phyloP scores from a whole-genome alignment of 1,140 invertebrate species.

The Drosophila repleta region DNA sequence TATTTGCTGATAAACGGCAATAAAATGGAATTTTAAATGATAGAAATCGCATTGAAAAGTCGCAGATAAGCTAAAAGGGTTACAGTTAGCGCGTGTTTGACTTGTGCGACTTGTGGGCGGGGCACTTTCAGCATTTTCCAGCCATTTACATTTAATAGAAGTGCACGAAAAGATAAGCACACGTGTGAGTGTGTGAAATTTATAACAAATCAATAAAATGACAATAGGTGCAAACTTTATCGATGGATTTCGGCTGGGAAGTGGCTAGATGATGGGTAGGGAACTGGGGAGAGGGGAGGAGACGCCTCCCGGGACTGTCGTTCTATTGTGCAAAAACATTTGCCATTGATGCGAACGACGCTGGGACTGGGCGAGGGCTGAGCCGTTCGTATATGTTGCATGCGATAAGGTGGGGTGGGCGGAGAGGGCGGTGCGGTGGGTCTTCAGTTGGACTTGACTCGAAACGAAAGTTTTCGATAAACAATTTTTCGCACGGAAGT shows the following conservation, averaged over 20 bases:
- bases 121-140: conserved; percentile 60
- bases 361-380: not conserved
- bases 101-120: conserved; percentile 47
- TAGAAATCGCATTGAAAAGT: conserved; percentile 73
- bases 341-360: conserved; percentile 43
- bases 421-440: no score
- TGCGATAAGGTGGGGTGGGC: no score
- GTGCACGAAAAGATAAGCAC: conserved; percentile 66
- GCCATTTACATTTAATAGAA: conserved; percentile 77
- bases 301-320: conserved; percentile 34
- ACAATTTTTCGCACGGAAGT: conserved; percentile 82
- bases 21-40: conserved; percentile 81
- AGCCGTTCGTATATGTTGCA: conserved; percentile 8
- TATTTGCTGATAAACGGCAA: conserved; percentile 53
- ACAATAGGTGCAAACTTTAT: conserved; percentile 81
- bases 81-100: conserved; percentile 46
- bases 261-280: not conserved
- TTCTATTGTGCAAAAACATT: conserved; percentile 51
- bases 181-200: conserved; percentile 63
- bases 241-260: conserved; percentile 27
- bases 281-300: not conserved
- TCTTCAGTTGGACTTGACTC: conserved; percentile 1
- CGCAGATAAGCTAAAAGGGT: conserved; percentile 72
- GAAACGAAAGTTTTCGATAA: conserved; percentile 73
- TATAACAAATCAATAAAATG: conserved; percentile 82